Evolutionary conservation across 2,113 vertebrate genomes (phyloP).

Genomic region (Oriolus oriolus): DNA sequence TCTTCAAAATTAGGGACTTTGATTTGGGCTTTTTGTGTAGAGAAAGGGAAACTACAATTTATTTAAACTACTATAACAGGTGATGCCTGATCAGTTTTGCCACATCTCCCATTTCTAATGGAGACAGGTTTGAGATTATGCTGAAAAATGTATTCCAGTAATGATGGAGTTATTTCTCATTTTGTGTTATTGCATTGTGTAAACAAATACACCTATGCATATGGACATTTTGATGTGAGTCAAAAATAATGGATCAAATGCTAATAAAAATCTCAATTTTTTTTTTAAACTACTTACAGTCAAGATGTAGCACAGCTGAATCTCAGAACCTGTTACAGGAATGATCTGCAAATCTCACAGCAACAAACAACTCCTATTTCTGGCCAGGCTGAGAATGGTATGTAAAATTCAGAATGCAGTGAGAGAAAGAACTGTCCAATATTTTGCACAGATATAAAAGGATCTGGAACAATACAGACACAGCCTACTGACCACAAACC

Average conservation of each 20-base stretch:
- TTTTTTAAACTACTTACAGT: not conserved
- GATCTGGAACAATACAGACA: not conserved
- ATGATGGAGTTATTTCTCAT: not conserved
- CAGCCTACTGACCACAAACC: not conserved
- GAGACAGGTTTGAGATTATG: not conserved
- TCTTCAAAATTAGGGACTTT: not conserved
- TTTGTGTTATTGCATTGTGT: not conserved
- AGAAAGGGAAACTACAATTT: not conserved
- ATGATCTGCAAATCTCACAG: not conserved
- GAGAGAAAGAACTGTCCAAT: not conserved
- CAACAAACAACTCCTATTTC: not conserved
- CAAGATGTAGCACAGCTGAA: not conserved
- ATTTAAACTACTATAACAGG: not conserved
- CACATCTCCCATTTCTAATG: not conserved
- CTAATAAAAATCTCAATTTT: not conserved
- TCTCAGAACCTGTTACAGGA: not conserved
- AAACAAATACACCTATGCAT: not conserved
- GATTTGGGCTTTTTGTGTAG: not conserved
- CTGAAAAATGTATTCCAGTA: not conserved
- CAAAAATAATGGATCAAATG: not conserved
- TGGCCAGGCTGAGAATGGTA: not conserved
- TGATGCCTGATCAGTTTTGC: not conserved
- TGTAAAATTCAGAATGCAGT: not conserved
- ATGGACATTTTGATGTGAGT: not conserved
- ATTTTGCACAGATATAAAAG: not conserved